These are phyloP conservation scores for Crypturellus undulatus DNA, from an alignment of 2,113 vertebrate genomes.

Conservation along the genomic window DNA sequence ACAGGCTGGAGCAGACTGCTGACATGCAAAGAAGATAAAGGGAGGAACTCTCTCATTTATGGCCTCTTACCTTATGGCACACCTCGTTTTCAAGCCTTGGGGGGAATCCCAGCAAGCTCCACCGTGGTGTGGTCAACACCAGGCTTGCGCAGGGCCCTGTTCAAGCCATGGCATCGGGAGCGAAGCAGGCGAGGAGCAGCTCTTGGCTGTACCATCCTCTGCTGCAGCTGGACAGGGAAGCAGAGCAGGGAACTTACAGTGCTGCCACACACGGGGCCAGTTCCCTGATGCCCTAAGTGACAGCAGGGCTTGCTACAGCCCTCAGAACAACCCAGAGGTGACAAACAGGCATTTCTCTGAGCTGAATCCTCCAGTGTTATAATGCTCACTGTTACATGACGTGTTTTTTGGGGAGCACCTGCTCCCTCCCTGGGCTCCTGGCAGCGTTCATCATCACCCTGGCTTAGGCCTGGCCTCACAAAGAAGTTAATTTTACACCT, in stretches of 20 bases:
- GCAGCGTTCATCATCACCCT: neutral
- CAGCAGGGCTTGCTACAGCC: neutral
- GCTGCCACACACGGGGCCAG: neutral
- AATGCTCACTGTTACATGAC: neutral
- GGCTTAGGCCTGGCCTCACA: neutral
- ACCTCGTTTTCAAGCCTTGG: neutral
- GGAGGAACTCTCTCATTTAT: neutral
- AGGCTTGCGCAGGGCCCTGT: neutral
- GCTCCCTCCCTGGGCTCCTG: neutral
- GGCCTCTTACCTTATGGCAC: neutral
- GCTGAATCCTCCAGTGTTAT: neutral
- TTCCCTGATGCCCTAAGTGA: neutral
- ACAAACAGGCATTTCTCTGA: neutral
- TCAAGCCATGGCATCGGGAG: neutral
- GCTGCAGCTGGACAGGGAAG: neutral
- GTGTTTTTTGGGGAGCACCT: accelerated
- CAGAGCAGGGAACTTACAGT: neutral
- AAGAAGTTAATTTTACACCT: neutral
- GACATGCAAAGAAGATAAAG: neutral
- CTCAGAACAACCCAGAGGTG: neutral
- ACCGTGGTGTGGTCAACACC: neutral
- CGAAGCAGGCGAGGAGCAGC: neutral
- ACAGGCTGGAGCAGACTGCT: neutral
- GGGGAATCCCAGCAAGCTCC: neutral
- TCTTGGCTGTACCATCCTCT: neutral